Conservation (phyloP, 2,888 invertebrate species). For the Oeneis ivallda region DNA sequence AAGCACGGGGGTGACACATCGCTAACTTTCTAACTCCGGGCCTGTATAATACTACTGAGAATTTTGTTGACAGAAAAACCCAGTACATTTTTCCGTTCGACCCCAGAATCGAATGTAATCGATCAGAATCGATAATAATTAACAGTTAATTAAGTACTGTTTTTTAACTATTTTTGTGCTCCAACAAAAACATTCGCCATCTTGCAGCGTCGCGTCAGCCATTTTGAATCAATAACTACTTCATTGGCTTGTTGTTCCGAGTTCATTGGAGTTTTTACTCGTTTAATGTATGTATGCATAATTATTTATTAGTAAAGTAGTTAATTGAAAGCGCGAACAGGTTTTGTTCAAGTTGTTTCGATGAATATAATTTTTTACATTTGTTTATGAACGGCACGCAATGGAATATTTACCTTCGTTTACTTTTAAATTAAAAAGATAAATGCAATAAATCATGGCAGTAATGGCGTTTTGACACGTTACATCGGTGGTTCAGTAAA, state of each 20-base stretch:
- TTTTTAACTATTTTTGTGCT: no score
- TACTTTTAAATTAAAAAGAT: constrained; percentile 22
- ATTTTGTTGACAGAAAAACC: no score
- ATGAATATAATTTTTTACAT: constrained; percentile 1
- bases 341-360: neutral
- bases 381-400: constrained; percentile 1
- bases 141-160: neutral
- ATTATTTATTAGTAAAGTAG: neutral
- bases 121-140: no score
- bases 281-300: neutral
- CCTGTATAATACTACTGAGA: no score
- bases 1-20: no score
- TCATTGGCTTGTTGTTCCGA: neutral
- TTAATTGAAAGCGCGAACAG: constrained; percentile 1
- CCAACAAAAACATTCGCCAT: neutral
- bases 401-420: constrained; percentile 7
- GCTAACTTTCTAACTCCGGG: no score
- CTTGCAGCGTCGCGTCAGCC: neutral
- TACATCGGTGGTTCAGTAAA: neutral
- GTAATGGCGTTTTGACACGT: constrained; percentile 12
- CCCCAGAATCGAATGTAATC: no score
- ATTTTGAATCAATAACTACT: constrained; percentile 6
- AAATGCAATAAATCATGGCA: constrained; percentile 10
- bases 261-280: neutral
- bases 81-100: no score